phyloP scores from a whole-genome alignment of 2,113 vertebrate species.

The Ciconia boyciana region DNA sequence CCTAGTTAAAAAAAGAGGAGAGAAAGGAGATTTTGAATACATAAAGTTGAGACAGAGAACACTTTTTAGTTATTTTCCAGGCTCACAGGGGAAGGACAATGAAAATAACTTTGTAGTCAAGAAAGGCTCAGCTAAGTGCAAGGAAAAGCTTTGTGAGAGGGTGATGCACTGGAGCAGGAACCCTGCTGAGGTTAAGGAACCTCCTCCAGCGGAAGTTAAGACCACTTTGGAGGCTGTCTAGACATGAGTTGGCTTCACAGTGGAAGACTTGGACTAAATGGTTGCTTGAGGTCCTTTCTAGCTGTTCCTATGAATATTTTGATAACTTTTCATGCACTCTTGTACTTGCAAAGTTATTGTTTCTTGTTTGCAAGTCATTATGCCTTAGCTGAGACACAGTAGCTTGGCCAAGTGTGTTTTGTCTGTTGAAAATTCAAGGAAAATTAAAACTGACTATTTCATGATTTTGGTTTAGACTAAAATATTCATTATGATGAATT shows the following conservation, averaged over 20 bases:
- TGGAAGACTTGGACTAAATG: background rate
- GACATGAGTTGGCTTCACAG: background rate
- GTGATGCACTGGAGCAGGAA: rapidly evolving
- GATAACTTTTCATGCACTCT: background rate
- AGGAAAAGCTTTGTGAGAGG: background rate
- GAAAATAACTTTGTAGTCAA: background rate
- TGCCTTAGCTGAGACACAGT: background rate
- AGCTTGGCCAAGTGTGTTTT: background rate
- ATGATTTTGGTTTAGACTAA: background rate
- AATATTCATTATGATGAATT: background rate
- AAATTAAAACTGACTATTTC: background rate
- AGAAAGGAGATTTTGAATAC: background rate
- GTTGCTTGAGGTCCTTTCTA: background rate
- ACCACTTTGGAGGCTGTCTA: background rate
- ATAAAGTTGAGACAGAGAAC: background rate
- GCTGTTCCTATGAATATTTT: background rate
- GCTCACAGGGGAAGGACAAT: background rate
- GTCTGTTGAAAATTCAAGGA: background rate
- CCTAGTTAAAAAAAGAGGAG: background rate
- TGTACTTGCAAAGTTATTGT: background rate
- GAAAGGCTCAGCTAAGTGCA: background rate
- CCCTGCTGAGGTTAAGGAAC: background rate
- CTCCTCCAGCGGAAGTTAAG: background rate
- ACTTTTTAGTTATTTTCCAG: background rate
- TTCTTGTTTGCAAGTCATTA: background rate